These are phyloP conservation scores for Anagrus nilaparvatae DNA, from an alignment of 1,140 invertebrate species.

Conservation along the genomic window DNA sequence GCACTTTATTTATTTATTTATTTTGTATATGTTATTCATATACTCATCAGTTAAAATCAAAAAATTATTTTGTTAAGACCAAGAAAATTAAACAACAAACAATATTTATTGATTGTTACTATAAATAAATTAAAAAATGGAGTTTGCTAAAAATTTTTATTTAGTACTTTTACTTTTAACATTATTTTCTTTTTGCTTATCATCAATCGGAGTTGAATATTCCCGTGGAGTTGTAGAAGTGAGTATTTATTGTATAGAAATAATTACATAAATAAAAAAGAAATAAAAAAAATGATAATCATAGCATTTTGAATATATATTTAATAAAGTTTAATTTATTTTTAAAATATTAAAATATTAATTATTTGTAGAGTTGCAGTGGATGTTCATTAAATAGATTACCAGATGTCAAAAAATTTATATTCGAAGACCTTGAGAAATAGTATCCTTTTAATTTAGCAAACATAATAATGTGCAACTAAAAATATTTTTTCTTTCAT, in stretches of 20 bases:
- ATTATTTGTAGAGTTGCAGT: conserved; percentile 57
- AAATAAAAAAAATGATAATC: background rate
- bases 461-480: background rate
- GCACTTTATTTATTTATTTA: too few species aligned
- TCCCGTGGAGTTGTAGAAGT: conserved; percentile 17
- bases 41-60: too few species aligned
- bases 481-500: background rate
- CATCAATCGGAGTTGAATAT: conserved; percentile 8
- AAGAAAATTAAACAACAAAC: too few species aligned
- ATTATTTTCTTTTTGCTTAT: too few species aligned
- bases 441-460: conserved; percentile 46
- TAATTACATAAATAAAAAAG: conserved; percentile 1
- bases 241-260: conserved; percentile 2
- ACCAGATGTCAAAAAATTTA: conserved; percentile 63
- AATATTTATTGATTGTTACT: background rate
- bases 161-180: conserved; percentile 6
- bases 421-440: conserved; percentile 60
- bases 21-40: too few species aligned
- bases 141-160: conserved; percentile 18
- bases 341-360: background rate
- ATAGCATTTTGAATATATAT: background rate
- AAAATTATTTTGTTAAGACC: too few species aligned
- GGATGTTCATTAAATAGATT: conserved; percentile 65
- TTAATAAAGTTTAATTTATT: background rate
- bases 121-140: conserved; percentile 1